Base-by-base conservation (phyloP, 2,113 vertebrate genomes). In the Eira barbara region DNA sequence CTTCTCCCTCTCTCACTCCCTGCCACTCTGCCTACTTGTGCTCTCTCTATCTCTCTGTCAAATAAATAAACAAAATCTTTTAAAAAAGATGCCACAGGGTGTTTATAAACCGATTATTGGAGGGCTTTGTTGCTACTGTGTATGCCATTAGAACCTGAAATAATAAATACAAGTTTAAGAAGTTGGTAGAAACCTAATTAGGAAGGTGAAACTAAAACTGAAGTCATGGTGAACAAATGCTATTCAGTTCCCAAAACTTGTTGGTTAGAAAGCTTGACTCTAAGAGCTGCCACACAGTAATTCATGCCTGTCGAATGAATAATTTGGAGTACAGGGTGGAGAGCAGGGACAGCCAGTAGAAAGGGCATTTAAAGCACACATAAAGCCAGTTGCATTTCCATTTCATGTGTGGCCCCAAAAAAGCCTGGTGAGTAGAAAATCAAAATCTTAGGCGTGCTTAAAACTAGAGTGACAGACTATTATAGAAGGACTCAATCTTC, bases 381-480 rank as follows among this genome's bases (percentile, higher is more conserved):
- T 61, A 93, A 95, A 91, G 5, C 4, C 82, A 86, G 25, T 91
- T 65, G 59, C 14, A 71, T 80, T 90, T 80, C 20, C 34, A 78
- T 88, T 91, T 47, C 10, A 87, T 79, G 23, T 14, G 52, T 79
- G 39, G 25, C 63, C 11, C 34, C 27, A 36, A 59, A 82, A 92
- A 95, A 89, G 11, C 25, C 89, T 93, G 85, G 11, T 17, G 36
- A n/a, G 17, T 86, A 31, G 36, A 59, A 89, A 84, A 91, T 71
- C 6, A 45, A 94, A 89, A 94, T 71, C 71, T 95, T 74, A 93
- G 18, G 15, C 71, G 65, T 95, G 27, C 27, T 95, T 65, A 97
- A 90, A 94, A 3, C 61, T 59, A 61, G 21, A 21, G 45, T 17
- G 65, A 27, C 10, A 79, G 83, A 78, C 74, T 63, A 76, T 94